A percentile compares a stretch with the other conserved stretches of the same genome.
These are phyloP conservation scores for Scylla paramamosain DNA, from an alignment of 1,140 invertebrate genomes.

Conservation along the genomic window DNA sequence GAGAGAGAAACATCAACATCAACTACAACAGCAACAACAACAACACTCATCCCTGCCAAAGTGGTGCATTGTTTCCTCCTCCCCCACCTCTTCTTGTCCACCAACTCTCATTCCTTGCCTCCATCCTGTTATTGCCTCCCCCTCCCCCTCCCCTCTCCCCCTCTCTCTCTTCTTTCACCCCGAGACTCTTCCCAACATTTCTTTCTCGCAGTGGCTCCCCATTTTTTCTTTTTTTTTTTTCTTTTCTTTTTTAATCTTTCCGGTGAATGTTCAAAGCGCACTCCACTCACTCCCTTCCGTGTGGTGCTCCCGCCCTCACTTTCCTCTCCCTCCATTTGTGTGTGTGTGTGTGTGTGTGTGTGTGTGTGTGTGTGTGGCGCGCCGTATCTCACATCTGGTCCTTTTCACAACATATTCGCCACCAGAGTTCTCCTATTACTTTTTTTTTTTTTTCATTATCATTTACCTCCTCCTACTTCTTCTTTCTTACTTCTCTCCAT, in stretches of 20 bases:
- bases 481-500: background rate
- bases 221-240: background rate
- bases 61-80: too few species aligned
- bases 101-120: background rate
- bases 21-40: too few species aligned
- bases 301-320: background rate
- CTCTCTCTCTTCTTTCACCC: background rate
- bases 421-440: background rate
- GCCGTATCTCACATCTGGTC: conserved; percentile 11
- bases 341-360: background rate
- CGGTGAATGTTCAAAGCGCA: background rate
- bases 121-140: background rate
- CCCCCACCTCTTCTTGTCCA: background rate
- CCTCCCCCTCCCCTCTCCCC: background rate
- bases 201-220: background rate
- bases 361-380: background rate
- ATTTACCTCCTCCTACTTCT: background rate
- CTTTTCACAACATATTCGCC: background rate
- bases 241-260: background rate
- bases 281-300: background rate
- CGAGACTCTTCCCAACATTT: background rate
- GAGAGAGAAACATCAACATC: too few species aligned
- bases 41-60: too few species aligned
- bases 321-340: background rate
- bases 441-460: background rate